phyloP scores from a whole-genome alignment of 2,888 invertebrate genomes.

The Caenorhabditis sp. region DNA sequence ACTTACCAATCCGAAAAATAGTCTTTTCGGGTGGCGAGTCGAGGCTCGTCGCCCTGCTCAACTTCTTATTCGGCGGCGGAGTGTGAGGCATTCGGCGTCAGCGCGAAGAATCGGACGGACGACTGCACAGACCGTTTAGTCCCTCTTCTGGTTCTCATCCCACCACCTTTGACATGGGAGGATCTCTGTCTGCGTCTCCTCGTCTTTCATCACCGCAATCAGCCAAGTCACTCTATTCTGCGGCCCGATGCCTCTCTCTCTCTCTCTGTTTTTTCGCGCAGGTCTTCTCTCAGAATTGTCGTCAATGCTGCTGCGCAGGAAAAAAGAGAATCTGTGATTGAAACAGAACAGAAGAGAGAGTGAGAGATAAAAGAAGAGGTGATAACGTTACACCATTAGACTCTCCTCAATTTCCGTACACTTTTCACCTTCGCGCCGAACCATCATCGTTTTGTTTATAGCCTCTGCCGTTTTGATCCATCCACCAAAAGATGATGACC shows the following conservation, averaged over 20 bases:
- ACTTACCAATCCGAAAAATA: slow-evolving; percentile 68
- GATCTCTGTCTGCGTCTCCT: slow-evolving; percentile 26
- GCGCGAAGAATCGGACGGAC: slow-evolving; percentile 8
- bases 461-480: slow-evolving; percentile 35
- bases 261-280: slow-evolving; percentile 6
- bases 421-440: slow-evolving; percentile 11
- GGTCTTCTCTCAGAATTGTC: slow-evolving; percentile 17
- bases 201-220: slow-evolving; percentile 12
- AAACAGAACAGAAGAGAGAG: not conserved
- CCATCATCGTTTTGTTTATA: slow-evolving; percentile 34
- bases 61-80: slow-evolving; percentile 46
- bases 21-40: slow-evolving; percentile 71
- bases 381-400: slow-evolving; percentile 46
- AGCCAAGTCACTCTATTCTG: slow-evolving; percentile 35
- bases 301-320: slow-evolving; percentile 6
- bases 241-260: not conserved
- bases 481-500: slow-evolving; percentile 16
- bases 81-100: slow-evolving; percentile 24
- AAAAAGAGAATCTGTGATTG: not conserved
- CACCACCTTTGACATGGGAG: slow-evolving; percentile 50
- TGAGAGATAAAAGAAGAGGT: slow-evolving; percentile 27
- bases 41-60: slow-evolving; percentile 56
- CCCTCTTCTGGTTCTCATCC: slow-evolving; percentile 52
- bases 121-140: slow-evolving; percentile 36
- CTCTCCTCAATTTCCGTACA: not conserved